Evolutionary conservation across 1,140 invertebrate genomes (phyloP).

Genomic region (Oedothorax gibbosus): DNA sequence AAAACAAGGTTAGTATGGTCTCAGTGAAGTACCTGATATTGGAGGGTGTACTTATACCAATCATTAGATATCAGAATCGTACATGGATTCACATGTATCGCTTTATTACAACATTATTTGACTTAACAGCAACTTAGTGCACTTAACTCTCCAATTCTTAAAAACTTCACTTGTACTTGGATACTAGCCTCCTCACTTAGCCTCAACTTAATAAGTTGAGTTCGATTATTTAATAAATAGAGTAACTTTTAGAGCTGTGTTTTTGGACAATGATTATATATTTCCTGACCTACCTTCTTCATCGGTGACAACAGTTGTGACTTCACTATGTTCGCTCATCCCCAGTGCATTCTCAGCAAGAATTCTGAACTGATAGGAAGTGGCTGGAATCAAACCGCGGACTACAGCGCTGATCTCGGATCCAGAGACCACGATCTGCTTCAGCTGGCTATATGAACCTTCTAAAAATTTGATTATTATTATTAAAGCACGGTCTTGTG

Average conservation of each 20-base stretch:
- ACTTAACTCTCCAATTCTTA: neutral
- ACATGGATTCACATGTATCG: too few relatives aligned
- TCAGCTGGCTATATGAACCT: conserved; percentile 69
- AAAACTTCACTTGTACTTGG: neutral
- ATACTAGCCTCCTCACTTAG: neutral
- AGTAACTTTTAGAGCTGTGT: too few relatives aligned
- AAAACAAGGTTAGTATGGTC: too few relatives aligned
- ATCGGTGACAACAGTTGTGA: conserved; percentile 83
- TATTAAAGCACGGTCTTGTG: too few relatives aligned
- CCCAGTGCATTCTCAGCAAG: conserved; percentile 98
- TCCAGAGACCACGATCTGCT: conserved; percentile 65
- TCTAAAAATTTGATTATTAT: neutral
- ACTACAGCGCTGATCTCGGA: conserved; percentile 64
- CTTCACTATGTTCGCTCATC: conserved; percentile 88
- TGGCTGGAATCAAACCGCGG: conserved; percentile 84
- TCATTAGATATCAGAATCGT: too few relatives aligned
- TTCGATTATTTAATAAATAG: neutral
- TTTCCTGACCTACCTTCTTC: conserved; percentile 77
- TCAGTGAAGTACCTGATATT: too few relatives aligned
- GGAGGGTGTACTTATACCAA: too few relatives aligned
- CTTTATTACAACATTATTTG: too few relatives aligned
- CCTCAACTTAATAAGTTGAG: neutral
- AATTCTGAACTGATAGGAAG: conserved; percentile 94
- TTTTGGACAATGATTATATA: conserved; percentile 65
- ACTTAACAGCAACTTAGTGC: neutral